Evolutionary conservation across 2,888 invertebrate genomes (phyloP), one percentile per base, ranked within the genome.

Genomic region (Candidula unifasciata): DNA sequence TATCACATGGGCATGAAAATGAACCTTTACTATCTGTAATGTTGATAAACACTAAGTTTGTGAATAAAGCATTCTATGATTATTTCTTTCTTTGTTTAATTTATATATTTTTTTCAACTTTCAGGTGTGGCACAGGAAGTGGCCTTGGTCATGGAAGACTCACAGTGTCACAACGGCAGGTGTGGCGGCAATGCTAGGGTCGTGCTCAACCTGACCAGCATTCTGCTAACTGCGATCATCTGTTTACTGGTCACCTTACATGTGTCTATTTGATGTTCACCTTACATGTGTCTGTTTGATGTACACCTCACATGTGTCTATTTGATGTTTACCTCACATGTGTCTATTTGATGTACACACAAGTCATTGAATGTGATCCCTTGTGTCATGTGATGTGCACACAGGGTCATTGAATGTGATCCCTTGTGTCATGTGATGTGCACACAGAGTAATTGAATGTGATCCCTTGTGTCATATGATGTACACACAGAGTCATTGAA

Each of bases 171-270:
- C 0, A 24, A 33, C 16, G 27, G 37, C 64, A 33, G 18, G 10
- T 73, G 74, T 35, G 81, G 33, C 3, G 73, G 18, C 33, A 73
- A 81, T 30, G 30, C 44, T 3, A 66, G 66, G 30, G 76, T 74
- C 24, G 16, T 66, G 2, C 18, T 82, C 5, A 74, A 82, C 82
- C 37, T 82, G 76, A 64, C 82, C 27, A 82, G 30, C 52, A 44
- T 82, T 27, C 18, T 74, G n/a, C 66, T 82, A 52, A 82, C 82
- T 21, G 3, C 35, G 30, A 44, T 76, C 30, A 66, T 82, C 18
- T 82, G 82, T 37, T 24, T 33, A 16, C 74, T 82, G 21, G 54
- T 64, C 44, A 76, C 35, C 44, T n/a, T 82, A 18, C 76, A 76
- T 2, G 3, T 44, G 30, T 82, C 64, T 64, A 64, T 82, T 64